A percentile compares a stretch with the other conserved stretches of the same genome.
These are phyloP conservation scores for Rhyzopertha dominica DNA, from an alignment of 1,140 invertebrate genomes.

Conservation along the genomic window DNA sequence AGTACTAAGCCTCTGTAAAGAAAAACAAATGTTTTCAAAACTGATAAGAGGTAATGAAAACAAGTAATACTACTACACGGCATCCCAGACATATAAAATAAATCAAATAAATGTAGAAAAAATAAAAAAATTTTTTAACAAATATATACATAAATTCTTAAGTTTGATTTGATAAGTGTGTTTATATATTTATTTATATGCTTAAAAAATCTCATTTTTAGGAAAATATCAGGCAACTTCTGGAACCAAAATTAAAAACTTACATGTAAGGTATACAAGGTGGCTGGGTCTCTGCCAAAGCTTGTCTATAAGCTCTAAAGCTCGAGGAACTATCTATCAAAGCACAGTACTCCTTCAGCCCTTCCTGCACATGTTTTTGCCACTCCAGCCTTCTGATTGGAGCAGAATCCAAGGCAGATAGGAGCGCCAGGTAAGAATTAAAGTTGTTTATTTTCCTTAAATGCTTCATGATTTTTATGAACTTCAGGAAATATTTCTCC, in stretches of 20 bases:
- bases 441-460: conserved; percentile 97
- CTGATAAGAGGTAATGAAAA: too few species aligned
- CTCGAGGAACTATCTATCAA: conserved; percentile 95
- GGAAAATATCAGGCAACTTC: too few species aligned
- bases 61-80: not conserved
- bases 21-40: conserved; percentile 19
- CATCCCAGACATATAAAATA: not conserved
- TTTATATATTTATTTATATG: too few species aligned
- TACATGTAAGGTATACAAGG: conserved; percentile 99
- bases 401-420: conserved; percentile 95
- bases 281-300: conserved; percentile 88
- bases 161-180: too few species aligned
- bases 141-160: too few species aligned
- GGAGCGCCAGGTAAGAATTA: conserved; percentile 94
- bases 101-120: conserved; percentile 4
- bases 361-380: conserved; percentile 89
- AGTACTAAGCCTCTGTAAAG: conserved; percentile 87
- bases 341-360: conserved; percentile 88
- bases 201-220: too few species aligned
- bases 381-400: conserved; percentile 92
- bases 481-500: conserved; percentile 95
- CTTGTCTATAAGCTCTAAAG: conserved; percentile 91
- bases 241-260: conserved; percentile 43
- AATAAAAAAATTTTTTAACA: conserved; percentile 9
- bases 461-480: conserved; percentile 98